These are phyloP conservation scores for Monochamus alternatus DNA, from an alignment of 2,888 invertebrate species.

Conservation along the genomic window DNA sequence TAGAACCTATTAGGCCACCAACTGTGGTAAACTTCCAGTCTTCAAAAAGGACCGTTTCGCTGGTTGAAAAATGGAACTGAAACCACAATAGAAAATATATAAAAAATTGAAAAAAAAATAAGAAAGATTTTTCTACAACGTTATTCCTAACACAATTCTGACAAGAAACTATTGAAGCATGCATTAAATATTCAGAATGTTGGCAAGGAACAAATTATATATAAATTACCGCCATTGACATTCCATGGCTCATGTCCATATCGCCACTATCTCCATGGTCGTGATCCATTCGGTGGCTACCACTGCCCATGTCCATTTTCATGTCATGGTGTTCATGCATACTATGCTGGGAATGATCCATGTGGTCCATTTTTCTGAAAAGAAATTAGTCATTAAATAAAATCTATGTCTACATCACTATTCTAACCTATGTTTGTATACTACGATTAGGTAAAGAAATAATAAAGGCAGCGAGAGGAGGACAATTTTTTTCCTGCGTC, in stretches of 20 bases:
- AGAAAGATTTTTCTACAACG: neutral
- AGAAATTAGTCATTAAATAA: slow-evolving; percentile 12
- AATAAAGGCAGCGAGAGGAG: neutral
- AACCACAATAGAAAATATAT: slow-evolving; percentile 67
- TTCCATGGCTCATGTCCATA: slow-evolving; percentile 28
- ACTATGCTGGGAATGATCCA: slow-evolving; percentile 50
- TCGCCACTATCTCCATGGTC: slow-evolving; percentile 15
- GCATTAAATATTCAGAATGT: too few species aligned
- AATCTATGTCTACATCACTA: neutral
- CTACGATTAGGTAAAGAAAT: neutral
- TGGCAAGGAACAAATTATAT: too few species aligned
- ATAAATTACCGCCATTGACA: slow-evolving; percentile 51
- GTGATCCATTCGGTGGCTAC: too few species aligned
- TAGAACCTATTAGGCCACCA: slow-evolving; percentile 89
- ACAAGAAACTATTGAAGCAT: too few species aligned
- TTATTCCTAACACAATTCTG: too few species aligned
- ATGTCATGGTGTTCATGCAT: slow-evolving; percentile 42
- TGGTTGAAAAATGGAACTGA: slow-evolving; percentile 86
- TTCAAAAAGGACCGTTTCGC: slow-evolving; percentile 86
- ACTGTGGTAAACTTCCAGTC: slow-evolving; percentile 85
- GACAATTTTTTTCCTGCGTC: slow-evolving; percentile 3
- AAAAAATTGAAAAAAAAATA: neutral
- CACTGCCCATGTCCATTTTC: slow-evolving; percentile 50
- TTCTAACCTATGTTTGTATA: neutral
- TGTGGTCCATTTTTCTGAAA: slow-evolving; percentile 39